Percentiles rank a stretch among this genome's conserved stretches.
Evolutionary conservation across 2,797 vertebrate genomes (phyloP).

Genomic region (Sebastes wilsoni): DNA sequence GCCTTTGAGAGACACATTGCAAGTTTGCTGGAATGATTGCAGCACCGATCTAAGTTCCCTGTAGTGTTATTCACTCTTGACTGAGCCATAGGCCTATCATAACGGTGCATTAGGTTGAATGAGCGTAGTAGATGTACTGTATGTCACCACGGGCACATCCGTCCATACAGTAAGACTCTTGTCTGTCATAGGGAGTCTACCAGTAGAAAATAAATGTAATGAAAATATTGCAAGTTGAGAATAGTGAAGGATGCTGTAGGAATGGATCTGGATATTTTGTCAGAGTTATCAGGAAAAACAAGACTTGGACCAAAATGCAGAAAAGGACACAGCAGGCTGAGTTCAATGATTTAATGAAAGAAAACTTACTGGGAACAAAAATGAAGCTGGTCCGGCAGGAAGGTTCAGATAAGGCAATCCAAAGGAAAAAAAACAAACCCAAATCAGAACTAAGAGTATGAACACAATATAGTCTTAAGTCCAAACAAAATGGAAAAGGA

Average conservation of each 20-base stretch:
- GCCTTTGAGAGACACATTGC: conserved; percentile 5
- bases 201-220: neutral
- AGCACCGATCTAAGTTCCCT: conserved; percentile 10
- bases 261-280: neutral
- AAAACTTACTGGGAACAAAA: too few species aligned
- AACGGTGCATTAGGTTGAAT: conserved; percentile 31
- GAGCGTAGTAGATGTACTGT: conserved; percentile 11
- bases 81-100: conserved; percentile 22
- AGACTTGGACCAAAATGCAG: too few species aligned
- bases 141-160: conserved; percentile 10
- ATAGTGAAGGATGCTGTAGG: neutral
- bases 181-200: neutral
- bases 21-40: conserved; percentile 29
- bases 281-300: too few species aligned
- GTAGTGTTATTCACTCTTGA: conserved; percentile 36
- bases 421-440: too few species aligned
- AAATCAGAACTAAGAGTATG: too few species aligned
- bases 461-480: too few species aligned
- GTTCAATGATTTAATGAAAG: too few species aligned
- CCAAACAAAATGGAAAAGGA: too few species aligned
- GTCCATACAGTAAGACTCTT: neutral
- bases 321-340: too few species aligned
- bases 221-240: neutral
- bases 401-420: too few species aligned
- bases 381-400: too few species aligned